Conservation (phyloP, 1,140 invertebrate genomes). For the Copidosoma floridanum region DNA sequence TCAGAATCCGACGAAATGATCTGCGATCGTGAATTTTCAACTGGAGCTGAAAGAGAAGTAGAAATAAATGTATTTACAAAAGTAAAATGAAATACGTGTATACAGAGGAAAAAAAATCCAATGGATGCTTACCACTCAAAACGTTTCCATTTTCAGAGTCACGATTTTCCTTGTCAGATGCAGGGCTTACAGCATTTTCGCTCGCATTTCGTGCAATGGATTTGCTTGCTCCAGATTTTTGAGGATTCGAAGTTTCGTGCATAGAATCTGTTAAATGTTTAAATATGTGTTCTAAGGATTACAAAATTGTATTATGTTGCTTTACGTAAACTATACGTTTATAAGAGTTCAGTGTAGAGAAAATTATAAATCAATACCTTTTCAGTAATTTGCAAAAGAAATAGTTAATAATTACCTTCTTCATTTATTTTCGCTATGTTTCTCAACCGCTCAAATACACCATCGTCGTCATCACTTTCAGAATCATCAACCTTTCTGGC, state of each 20-base stretch:
- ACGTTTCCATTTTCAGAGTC: neutral
- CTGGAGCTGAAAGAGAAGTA: too few relatives aligned
- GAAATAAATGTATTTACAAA: too few relatives aligned
- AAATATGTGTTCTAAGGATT: too few relatives aligned
- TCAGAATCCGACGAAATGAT: conserved; percentile 39
- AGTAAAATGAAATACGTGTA: too few relatives aligned
- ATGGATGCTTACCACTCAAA: neutral
- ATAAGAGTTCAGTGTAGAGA: too few relatives aligned
- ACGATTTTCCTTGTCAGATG: conserved; percentile 2
- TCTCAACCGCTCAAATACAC: conserved; percentile 39
- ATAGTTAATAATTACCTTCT: neutral
- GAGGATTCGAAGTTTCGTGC: neutral
- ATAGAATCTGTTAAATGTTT: neutral
- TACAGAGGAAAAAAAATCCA: too few relatives aligned
- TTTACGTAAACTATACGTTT: too few relatives aligned
- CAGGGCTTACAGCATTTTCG: neutral
- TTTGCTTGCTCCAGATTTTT: neutral
- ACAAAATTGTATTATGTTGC: too few relatives aligned
- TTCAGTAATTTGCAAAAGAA: too few relatives aligned
- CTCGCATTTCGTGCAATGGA: neutral
- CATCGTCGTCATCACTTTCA: conserved; percentile 33
- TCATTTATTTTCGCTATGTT: conserved; percentile 28
- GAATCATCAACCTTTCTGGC: conserved; percentile 1
- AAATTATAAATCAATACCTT: too few relatives aligned
- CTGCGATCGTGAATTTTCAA: too few relatives aligned